phyloP scores from a whole-genome alignment of 2,888 invertebrate genomes.

The Sinhomidia bicolor region DNA sequence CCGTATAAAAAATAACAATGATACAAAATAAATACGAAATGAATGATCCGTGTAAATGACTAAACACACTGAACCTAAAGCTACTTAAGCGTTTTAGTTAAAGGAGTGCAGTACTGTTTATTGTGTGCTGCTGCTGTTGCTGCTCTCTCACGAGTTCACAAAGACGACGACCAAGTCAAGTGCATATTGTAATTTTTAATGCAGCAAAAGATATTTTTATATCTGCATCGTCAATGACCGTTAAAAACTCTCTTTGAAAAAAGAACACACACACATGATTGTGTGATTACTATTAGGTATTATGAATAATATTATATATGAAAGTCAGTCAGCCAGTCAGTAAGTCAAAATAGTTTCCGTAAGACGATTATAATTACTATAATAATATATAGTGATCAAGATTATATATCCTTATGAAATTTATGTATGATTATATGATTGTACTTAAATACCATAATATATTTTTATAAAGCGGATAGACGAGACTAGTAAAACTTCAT shows the following conservation, averaged over 20 bases:
- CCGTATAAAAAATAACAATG: neutral
- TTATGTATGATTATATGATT: no score
- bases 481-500: neutral
- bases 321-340: constrained; percentile 65
- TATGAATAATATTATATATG: neutral
- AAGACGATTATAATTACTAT: constrained; percentile 24
- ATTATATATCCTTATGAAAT: neutral
- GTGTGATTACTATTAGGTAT: neutral
- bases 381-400: neutral
- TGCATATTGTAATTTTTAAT: no score
- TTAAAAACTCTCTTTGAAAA: constrained; percentile 21
- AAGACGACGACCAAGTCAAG: neutral
- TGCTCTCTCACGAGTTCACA: neutral
- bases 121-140: neutral
- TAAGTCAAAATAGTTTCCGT: constrained; percentile 63
- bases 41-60: constrained; percentile 31
- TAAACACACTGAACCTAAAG: neutral
- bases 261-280: neutral
- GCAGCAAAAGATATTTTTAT: neutral
- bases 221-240: constrained; percentile 28
- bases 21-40: neutral
- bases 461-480: neutral
- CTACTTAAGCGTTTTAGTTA: neutral
- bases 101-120: neutral
- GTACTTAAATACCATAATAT: no score